phyloP scores from a whole-genome alignment of 2,888 invertebrate genomes.

The Zootermopsis nevadensis region DNA sequence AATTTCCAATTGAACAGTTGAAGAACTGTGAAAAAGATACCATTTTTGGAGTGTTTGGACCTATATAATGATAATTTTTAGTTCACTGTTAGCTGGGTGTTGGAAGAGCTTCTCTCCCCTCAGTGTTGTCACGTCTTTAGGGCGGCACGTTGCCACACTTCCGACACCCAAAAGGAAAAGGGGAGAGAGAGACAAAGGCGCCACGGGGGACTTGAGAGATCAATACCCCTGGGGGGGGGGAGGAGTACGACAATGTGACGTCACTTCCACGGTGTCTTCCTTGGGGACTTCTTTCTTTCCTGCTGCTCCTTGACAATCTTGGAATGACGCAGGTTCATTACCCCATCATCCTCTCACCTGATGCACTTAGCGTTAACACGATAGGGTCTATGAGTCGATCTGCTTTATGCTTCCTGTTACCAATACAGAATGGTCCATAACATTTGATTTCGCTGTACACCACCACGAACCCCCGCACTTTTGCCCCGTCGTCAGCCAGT shows the following conservation, averaged over 20 bases:
- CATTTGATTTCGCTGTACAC: too few species aligned
- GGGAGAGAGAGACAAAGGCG: conserved; percentile 64
- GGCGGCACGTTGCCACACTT: conserved; percentile 47
- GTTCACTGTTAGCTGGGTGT: not conserved
- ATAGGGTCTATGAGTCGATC: too few species aligned
- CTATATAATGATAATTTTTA: not conserved
- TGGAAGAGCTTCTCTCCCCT: conserved; percentile 11
- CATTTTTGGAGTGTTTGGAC: not conserved
- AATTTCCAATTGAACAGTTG: too few species aligned
- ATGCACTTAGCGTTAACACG: not conserved
- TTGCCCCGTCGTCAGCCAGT: too few species aligned
- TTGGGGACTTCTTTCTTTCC: conserved; percentile 21
- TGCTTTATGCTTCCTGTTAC: too few species aligned
- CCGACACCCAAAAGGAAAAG: conserved; percentile 61
- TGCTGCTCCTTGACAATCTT: conserved; percentile 11
- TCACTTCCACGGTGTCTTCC: conserved; percentile 37
- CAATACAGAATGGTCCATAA: too few species aligned
- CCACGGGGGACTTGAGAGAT: conserved; percentile 47
- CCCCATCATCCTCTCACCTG: too few species aligned
- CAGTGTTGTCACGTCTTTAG: conserved; percentile 40
- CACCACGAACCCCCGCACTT: too few species aligned
- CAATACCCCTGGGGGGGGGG: conserved; percentile 62
- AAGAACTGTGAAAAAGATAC: not conserved
- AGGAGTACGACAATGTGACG: conserved; percentile 56
- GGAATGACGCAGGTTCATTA: conserved; percentile 30